phyloP scores from a whole-genome alignment of 64 coral and sea anemone species.

The Porites lutea region DNA sequence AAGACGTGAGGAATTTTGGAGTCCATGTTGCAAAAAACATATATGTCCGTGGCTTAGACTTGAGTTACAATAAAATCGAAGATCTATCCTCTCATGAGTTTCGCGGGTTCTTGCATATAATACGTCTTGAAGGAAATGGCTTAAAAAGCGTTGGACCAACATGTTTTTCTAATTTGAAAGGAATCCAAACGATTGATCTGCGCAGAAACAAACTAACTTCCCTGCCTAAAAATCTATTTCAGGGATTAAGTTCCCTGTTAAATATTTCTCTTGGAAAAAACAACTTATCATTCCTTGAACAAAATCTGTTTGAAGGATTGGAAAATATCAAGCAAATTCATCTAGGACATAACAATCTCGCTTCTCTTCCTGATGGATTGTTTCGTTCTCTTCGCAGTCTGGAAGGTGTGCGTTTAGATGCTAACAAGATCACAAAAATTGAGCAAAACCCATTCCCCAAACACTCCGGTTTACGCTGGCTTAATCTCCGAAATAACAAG shows the following conservation, averaged over 20 bases:
- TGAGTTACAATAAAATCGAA: slow-evolving; percentile 67
- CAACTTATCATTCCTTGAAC: slow-evolving; percentile 33
- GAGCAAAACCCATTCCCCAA: slow-evolving; percentile 53
- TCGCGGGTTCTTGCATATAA: slow-evolving; percentile 40
- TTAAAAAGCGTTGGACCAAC: slow-evolving; percentile 24
- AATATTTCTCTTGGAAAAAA: slow-evolving; percentile 48
- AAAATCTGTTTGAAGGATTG: slow-evolving; percentile 42
- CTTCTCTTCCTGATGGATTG: slow-evolving; percentile 19
- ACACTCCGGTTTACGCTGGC: slow-evolving; percentile 24
- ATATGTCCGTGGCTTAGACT: slow-evolving; percentile 53
- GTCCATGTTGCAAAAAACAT: slow-evolving; percentile 22
- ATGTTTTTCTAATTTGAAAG: slow-evolving; percentile 30
- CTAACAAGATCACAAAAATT: slow-evolving; percentile 39
- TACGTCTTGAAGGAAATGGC: slow-evolving; percentile 72
- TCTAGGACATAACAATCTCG: slow-evolving; percentile 45
- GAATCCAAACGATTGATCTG: slow-evolving; percentile 66
- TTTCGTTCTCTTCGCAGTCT: slow-evolving; percentile 14
- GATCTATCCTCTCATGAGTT: slow-evolving; percentile 48
- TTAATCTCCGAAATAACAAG: slow-evolving; percentile 42
- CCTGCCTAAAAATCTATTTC: slow-evolving; percentile 56
- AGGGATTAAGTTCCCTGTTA: slow-evolving; percentile 26
- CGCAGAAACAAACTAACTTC: slow-evolving; percentile 35
- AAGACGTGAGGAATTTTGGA: background rate
- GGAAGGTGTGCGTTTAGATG: slow-evolving; percentile 35
- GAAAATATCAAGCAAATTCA: slow-evolving; percentile 8